Base-by-base conservation (phyloP, 2,113 vertebrate species). In the Carassius auratus region DNA sequence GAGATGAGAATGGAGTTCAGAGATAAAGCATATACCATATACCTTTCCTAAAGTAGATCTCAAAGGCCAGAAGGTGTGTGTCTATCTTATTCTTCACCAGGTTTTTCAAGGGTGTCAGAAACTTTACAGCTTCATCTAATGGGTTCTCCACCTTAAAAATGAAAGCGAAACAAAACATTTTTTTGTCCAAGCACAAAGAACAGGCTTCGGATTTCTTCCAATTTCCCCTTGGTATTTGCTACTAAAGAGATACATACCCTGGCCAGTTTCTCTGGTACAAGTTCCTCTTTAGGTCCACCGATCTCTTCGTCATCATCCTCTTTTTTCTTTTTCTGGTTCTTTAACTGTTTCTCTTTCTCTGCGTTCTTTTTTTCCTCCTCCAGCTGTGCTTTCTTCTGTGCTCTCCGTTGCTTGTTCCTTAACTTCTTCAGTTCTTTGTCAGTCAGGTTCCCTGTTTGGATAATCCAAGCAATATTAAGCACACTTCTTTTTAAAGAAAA, bases 11-110 rank as follows among this genome's bases (percentile, higher is more conserved):
- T 42, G 42, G 42, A 42, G 8, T 42, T 42, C 42, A 42, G 42
- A 42, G 42, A 68, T 50, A 30, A 52, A 52, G 5, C 1, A 48
- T 52, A 4, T 75, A 99, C 98, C 98, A 48, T 52, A 4, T 75
- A 99, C 98, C 98, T 99, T 98, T 99, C 94, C 98, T 97, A 93
- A 98, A 99, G 94, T 99, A 99, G 92, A 99, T 99, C 93, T 99
- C 98, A 79, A 99, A 99, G 93, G 98, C 98, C 96, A 98, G 95
- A 86, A 99, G 97, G 94, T 99, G 98, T 0, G 98, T 99, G 91
- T 99, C 98, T 89, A 99, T 99, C 93, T 96, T 97, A 93, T 98
- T 97, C 93, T 97, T 98, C 89, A 98, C 96, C 94, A 99, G 95
- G 88, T 97, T 97, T 94, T 99, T 99, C 90, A 99, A 93, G 2